Evolutionary conservation across 2,888 invertebrate genomes (phyloP).

Genomic region (Drosophila nr. perissopoda): DNA sequence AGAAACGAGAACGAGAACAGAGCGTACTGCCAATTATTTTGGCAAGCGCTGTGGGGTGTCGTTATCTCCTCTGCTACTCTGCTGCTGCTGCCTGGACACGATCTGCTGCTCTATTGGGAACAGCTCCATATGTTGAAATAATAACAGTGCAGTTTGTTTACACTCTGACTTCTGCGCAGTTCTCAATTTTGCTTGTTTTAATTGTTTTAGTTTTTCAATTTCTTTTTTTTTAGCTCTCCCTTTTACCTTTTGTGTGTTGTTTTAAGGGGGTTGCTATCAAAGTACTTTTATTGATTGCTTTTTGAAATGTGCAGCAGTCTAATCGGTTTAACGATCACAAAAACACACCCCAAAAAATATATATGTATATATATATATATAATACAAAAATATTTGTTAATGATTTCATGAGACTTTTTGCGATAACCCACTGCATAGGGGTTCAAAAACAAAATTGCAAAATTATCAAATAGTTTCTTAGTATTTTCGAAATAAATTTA

Average conservation of each 20-base stretch:
- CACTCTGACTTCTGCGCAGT: slow-evolving; percentile 40
- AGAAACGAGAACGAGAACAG: slow-evolving; percentile 17
- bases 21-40: slow-evolving; percentile 54
- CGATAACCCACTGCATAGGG: slow-evolving; percentile 44
- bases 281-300: slow-evolving; percentile 27
- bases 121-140: slow-evolving; percentile 19
- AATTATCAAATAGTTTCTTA: slow-evolving; percentile 1
- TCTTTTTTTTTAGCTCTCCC: slow-evolving; percentile 21
- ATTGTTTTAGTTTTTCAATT: slow-evolving; percentile 16
- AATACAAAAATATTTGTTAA: neutral
- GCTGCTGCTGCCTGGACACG: slow-evolving; percentile 20
- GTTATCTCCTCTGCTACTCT: slow-evolving; percentile 11
- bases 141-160: slow-evolving; percentile 6
- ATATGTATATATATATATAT: neutral
- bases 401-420: slow-evolving; percentile 32
- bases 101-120: slow-evolving; percentile 37
- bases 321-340: slow-evolving; percentile 14
- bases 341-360: slow-evolving; percentile 40
- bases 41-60: slow-evolving; percentile 53
- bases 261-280: slow-evolving; percentile 53
- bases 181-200: slow-evolving; percentile 11
- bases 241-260: slow-evolving; percentile 1
- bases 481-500: neutral
- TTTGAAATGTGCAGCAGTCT: slow-evolving; percentile 37
- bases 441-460: slow-evolving; percentile 4